phyloP scores from a whole-genome alignment of 2,888 invertebrate species.

The Amiota minor region DNA sequence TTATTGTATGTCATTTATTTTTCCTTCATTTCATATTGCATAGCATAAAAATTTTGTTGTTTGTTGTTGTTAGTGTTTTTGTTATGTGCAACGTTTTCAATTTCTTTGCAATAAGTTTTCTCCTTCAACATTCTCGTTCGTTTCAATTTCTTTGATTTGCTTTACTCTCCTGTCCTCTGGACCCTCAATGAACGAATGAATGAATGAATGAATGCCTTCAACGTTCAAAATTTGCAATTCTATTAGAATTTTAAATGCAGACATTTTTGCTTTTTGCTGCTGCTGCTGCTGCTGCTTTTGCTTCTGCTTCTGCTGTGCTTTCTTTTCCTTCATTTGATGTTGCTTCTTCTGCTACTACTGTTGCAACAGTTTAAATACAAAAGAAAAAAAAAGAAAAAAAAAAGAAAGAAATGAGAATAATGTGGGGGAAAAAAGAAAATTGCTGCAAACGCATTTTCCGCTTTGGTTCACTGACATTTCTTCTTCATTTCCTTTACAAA shows the following conservation, averaged over 20 bases:
- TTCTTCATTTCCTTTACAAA: slow-evolving; percentile 36
- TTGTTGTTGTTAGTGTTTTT: neutral
- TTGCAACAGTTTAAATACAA: neutral
- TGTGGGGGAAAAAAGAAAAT: neutral
- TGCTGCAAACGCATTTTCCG: slow-evolving; percentile 35
- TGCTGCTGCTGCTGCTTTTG: neutral
- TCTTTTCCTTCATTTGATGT: neutral
- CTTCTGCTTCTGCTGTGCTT: neutral
- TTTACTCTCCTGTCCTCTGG: neutral
- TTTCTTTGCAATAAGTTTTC: slow-evolving; percentile 26
- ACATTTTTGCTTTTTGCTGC: slow-evolving; percentile 15
- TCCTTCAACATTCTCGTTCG: neutral
- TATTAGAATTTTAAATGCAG: slow-evolving; percentile 35
- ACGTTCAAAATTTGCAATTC: slow-evolving; percentile 32
- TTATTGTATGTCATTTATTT: slow-evolving; percentile 1
- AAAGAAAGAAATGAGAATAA: neutral
- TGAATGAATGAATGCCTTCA: neutral
- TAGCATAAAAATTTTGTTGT: neutral
- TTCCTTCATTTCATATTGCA: neutral
- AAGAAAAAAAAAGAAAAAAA: neutral
- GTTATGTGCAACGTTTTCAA: slow-evolving; percentile 28
- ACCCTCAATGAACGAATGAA: no score
- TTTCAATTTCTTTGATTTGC: slow-evolving; percentile 17
- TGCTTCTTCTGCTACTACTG: neutral
- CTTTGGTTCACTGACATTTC: slow-evolving; percentile 33